Base-by-base conservation (phyloP, 2,888 invertebrate genomes). In the Leucania comma region DNA sequence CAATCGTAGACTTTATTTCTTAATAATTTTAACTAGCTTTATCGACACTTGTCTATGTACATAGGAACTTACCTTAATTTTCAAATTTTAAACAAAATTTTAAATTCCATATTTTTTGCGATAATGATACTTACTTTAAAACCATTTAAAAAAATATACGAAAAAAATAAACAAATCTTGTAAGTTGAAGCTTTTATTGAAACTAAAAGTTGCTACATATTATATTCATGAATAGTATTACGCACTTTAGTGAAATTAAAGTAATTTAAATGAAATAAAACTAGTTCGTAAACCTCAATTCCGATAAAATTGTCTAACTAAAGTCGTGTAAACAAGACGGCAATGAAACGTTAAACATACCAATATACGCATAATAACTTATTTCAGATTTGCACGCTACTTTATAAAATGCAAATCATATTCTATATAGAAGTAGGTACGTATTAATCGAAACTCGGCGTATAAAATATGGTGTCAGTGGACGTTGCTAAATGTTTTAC, bases 381-480 rank as follows among this genome's bases (percentile, higher is more conserved):
- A 75, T 80, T 83, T 72, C 26, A 26, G 57, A 78, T 79, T 77
- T 77, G 58, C 75, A 63, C 57, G 83, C 85, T 81, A 84, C 81
- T 83, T 86, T 87, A 83, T 87, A 81, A 85, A 86, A 89, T 91
- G 88, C 82, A 88, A 90, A 89, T 90, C 84, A 82, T 84, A 83
- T 68, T 63, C 35, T 56, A 63, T 63, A 66, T 62, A 68, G 83
- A 86, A 81, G 83, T 81, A 42, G 42, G 42, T 42, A 87, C 80
- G 85, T 87, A 88, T 87, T 89, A 85, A 88, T 89, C 85, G 86
- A 86, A 79, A 77, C 85, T 80, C 73, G 61, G 65, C 51, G 73
- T 62, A 81, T 88, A 87, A 88, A 80, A 88, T 89, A 86, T 85
- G 83, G 83, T 84, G 82, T 82, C 80, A 82, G 81, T 75, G 74